Base-by-base conservation (phyloP, 2,888 invertebrate genomes). In the Automeris io region DNA sequence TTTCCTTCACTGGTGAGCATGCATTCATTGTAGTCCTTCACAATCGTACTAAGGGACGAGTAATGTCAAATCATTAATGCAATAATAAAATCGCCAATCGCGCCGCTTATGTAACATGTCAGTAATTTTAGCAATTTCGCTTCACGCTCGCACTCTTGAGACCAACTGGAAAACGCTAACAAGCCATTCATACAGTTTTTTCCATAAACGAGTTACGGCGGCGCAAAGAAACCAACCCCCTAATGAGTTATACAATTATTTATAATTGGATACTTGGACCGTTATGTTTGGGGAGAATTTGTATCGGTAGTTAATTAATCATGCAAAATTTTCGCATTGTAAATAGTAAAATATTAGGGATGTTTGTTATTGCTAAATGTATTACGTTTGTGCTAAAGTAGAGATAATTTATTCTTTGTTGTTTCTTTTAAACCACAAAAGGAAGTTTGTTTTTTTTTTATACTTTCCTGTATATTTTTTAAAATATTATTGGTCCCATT, bases 151-250 rank as follows among this genome's bases (percentile, higher is more conserved):
- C 54, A 62, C 66, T 70, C 69, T 65, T 45, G 68, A 70, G 67
- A 70, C 68, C 60, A 51, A 68, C 69, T 74, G 63, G 57, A 66
- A 74, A 74, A 71, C 65, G 66, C 70, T 80, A 79, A 79, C 77
- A 80, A 79, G 77, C 72, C 51, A 77, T 79, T 79, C 76, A 77
- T 68, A 67, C 56, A 69, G 59, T 67, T 70, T 75, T 71, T 69
- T 65, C 58, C 56, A 63, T 74, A 74, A 76, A 69, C 67, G 55
- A 71, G 68, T 74, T 75, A 72, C 52, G n/a, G 54, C 45, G 49
- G 53, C 57, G 53, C 61, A 68, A 61, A 70, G 66, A 67, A 75
- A 68, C 58, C 62, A 16, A 48, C 60, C 64, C 67, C 51, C 65
- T 73, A 73, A 75, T 69, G 69, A 70, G 58, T 61, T 51, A 49